A percentile compares a stretch with the other conserved stretches of the same genome.
Evolutionary conservation across 2,888 invertebrate genomes (phyloP).

Genomic region (Leptopilina myrica): DNA sequence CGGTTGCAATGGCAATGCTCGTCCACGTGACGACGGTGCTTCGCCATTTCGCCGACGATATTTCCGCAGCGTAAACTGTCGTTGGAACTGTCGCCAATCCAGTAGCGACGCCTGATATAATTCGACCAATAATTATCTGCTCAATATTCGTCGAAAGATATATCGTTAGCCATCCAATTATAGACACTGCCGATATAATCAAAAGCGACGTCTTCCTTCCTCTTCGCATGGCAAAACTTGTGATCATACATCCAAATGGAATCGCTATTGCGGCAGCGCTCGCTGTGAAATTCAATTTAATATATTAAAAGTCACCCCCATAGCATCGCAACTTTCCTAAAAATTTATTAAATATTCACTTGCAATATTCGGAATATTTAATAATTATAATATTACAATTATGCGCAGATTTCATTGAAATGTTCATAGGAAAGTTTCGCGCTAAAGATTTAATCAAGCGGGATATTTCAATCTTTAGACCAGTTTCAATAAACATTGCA

Average conservation of each 20-base stretch:
- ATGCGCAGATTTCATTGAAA: too few relatives aligned
- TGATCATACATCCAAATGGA: slow-evolving; percentile 79
- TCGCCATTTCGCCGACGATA: slow-evolving; percentile 76
- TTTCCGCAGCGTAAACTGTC: slow-evolving; percentile 79
- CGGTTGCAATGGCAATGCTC: slow-evolving; percentile 78
- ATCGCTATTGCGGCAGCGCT: slow-evolving; percentile 79
- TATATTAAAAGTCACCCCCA: too few relatives aligned
- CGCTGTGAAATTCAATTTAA: slow-evolving; percentile 73
- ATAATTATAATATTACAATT: too few relatives aligned
- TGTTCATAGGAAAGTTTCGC: too few relatives aligned
- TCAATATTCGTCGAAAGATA: slow-evolving; percentile 74
- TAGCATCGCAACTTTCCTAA: too few relatives aligned
- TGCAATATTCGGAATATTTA: too few relatives aligned
- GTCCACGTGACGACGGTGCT: slow-evolving; percentile 79
- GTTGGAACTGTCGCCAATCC: slow-evolving; percentile 79
- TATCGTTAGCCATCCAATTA: slow-evolving; percentile 79
- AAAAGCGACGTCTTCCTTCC: slow-evolving; percentile 78
- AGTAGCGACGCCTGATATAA: slow-evolving; percentile 78
- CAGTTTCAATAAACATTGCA: too few relatives aligned
- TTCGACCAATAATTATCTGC: slow-evolving; percentile 76
- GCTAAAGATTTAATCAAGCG: too few relatives aligned
- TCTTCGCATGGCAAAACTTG: slow-evolving; percentile 78
- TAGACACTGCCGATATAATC: slow-evolving; percentile 76
- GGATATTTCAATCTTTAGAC: too few relatives aligned
- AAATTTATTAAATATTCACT: too few relatives aligned